Conservation (phyloP, 2,113 vertebrate species). For the Corapipo altera region DNA sequence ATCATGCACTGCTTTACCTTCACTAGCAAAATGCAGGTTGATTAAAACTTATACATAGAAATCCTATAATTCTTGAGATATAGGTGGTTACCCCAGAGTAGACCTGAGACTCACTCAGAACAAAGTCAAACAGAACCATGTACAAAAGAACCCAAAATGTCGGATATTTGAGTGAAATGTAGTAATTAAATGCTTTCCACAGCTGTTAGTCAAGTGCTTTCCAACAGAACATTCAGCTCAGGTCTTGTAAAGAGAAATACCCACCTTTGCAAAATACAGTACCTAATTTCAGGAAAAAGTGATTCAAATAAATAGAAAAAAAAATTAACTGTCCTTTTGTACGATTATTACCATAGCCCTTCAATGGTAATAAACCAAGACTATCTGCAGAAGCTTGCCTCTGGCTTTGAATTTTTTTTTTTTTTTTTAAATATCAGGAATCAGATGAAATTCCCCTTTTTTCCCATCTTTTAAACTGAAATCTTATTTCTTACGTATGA, state of each 20-base stretch:
- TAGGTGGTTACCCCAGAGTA: not conserved
- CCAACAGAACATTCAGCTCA: not conserved
- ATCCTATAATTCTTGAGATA: not conserved
- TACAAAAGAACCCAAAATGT: not conserved
- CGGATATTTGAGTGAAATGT: not conserved
- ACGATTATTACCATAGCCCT: not conserved
- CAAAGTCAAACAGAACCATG: not conserved
- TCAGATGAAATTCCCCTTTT: not conserved
- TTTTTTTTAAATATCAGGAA: not conserved
- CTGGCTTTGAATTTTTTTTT: not conserved
- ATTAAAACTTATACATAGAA: not conserved
- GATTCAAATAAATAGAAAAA: not conserved
- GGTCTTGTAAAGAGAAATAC: not conserved
- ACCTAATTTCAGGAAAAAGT: not conserved
- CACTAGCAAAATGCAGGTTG: not conserved
- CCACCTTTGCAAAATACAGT: not conserved
- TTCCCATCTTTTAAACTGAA: not conserved
- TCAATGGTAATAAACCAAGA: not conserved
- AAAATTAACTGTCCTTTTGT: not conserved
- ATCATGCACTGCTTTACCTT: not conserved
- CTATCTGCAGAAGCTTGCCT: not conserved
- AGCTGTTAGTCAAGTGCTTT: not conserved
- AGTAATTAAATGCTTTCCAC: not conserved
- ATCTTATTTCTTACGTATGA: not conserved
- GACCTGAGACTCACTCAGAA: not conserved